Percentiles rank a stretch among this genome's conserved stretches.
phyloP scores from a whole-genome alignment of 2,797 vertebrate genomes.

The Dermochelys coriacea region DNA sequence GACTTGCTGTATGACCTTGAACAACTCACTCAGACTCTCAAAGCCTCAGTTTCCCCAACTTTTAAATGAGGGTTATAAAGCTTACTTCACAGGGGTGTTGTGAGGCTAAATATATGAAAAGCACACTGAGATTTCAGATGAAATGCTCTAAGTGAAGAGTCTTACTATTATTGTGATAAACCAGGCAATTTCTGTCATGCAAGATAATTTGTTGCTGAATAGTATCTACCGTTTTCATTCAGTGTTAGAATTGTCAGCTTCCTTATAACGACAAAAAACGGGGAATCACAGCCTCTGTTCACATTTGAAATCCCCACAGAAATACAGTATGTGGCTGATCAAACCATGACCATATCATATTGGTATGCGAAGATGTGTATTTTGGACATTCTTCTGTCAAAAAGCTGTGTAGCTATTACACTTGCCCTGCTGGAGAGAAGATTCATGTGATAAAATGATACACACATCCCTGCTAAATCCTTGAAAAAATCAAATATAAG shows the following conservation, averaged over 20 bases:
- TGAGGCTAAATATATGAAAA: neutral
- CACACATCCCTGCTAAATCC: neutral
- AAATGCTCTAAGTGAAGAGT: neutral
- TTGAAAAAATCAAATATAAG: neutral
- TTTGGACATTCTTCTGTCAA: neutral
- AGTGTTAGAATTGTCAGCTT: neutral
- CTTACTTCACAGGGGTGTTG: neutral
- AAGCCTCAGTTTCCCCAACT: neutral
- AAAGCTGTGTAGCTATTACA: neutral
- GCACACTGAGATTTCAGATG: neutral
- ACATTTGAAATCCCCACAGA: neutral
- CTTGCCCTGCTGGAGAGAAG: neutral
- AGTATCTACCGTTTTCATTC: neutral
- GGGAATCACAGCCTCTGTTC: neutral
- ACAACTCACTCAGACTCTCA: neutral
- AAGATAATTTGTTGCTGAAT: neutral
- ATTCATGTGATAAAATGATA: neutral
- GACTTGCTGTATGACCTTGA: neutral
- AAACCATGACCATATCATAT: neutral
- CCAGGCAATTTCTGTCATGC: neutral
- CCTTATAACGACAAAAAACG: neutral
- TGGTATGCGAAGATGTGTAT: neutral
- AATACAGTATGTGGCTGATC: neutral
- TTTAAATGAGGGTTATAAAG: neutral
- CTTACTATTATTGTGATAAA: neutral